Conservation (phyloP, 92 coral and sea anemone species). For the Phenganax stokvisi region DNA sequence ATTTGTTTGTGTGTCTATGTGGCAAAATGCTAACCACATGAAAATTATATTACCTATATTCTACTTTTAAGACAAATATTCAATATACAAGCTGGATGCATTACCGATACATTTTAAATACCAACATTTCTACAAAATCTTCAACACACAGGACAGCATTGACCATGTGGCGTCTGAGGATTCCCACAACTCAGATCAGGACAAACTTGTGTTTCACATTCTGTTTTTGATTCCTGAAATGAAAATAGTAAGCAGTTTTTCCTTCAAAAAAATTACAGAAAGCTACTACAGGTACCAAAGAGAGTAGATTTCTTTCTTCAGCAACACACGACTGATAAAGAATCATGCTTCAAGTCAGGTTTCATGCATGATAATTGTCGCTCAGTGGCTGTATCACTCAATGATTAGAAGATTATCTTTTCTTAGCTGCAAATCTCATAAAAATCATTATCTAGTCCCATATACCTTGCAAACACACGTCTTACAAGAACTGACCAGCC, state of each 20-base stretch:
- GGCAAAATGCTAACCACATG: too few relatives aligned
- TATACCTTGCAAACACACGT: slow-evolving; percentile 36
- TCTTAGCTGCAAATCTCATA: neutral
- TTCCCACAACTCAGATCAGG: slow-evolving; percentile 52
- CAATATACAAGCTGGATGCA: too few relatives aligned
- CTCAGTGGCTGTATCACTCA: too few relatives aligned
- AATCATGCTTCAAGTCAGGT: too few relatives aligned
- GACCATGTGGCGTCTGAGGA: slow-evolving; percentile 22
- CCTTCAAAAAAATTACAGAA: neutral
- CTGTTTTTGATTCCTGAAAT: slow-evolving; percentile 55
- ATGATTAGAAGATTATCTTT: neutral
- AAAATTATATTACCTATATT: too few relatives aligned
- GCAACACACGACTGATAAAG: too few relatives aligned
- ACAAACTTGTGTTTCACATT: slow-evolving; percentile 58
- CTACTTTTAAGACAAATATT: too few relatives aligned
- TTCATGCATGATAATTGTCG: too few relatives aligned
- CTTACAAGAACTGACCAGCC: slow-evolving; percentile 27
- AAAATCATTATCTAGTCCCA: neutral
- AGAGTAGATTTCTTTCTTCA: too few relatives aligned
- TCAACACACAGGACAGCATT: slow-evolving; percentile 31
- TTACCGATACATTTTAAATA: too few relatives aligned
- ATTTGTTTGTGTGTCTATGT: too few relatives aligned
- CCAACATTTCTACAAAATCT: neutral
- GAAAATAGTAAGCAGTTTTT: neutral
- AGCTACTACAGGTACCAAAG: neutral